A percentile compares a stretch with the other conserved stretches of the same genome.
Conservation (phyloP, 2,888 invertebrate genomes). For the Epicampocera succincta region DNA sequence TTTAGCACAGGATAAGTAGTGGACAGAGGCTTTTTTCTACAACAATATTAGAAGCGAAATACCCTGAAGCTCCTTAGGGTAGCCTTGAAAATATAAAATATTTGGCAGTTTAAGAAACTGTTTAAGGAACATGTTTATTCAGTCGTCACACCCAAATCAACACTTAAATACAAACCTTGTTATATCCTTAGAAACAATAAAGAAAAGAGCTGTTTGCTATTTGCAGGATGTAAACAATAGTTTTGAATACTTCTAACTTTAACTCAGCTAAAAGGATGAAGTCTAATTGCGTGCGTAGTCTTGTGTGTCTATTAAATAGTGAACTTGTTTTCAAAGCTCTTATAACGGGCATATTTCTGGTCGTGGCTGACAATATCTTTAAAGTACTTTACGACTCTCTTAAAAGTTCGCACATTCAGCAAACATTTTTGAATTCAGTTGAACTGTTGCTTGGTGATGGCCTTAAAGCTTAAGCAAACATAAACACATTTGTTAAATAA, state of each 20-base stretch:
- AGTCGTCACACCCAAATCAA: not conserved
- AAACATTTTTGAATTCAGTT: constrained; percentile 18
- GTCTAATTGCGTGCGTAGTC: not conserved
- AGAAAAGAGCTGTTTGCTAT: not conserved
- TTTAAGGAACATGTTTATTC: not conserved
- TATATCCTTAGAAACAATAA: constrained; percentile 18
- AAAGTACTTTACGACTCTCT: not conserved
- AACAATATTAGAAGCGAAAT: constrained; percentile 10
- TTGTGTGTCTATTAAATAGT: not conserved
- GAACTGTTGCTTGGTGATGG: constrained; percentile 52
- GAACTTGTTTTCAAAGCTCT: not conserved
- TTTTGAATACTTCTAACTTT: not conserved
- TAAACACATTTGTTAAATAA: constrained; percentile 1
- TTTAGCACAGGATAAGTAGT: constrained; percentile 1
- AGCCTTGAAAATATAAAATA: constrained; percentile 30
- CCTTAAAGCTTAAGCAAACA: not conserved
- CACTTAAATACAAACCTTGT: constrained; percentile 27
- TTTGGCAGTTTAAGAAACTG: not conserved
- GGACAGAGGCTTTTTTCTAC: not conserved
- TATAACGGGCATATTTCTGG: not conserved
- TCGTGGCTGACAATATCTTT: not conserved
- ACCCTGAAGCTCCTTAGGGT: constrained; percentile 4
- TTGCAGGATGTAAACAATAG: not conserved
- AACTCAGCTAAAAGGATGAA: not conserved
- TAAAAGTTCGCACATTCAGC: not conserved